Base-by-base conservation (phyloP, 2,797 vertebrate species). In the Gadopsis marmoratus region DNA sequence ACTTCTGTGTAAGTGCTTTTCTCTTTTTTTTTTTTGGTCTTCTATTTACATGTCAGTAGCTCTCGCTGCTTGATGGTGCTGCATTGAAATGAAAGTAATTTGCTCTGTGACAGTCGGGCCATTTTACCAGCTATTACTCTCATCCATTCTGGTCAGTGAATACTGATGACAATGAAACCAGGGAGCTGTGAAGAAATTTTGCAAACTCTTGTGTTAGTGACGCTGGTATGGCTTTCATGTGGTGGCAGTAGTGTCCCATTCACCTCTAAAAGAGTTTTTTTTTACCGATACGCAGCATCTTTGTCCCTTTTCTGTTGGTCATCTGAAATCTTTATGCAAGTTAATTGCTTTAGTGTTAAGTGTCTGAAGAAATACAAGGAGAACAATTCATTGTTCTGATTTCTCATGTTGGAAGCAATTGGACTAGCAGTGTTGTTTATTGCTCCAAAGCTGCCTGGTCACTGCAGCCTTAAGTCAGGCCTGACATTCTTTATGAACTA, bases 111-210 rank as follows among this genome's bases (percentile, higher is more conserved):
- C 89, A 91, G 89, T 89, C 78, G 31, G 83, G 83, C 89, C 88
- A 91, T 93, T 93, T 93, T 93, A 86, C 84, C 86, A 93, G 92
- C 91, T 88, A 93, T 93, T 92, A 93, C 87, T 87, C 89, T 90
- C 91, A 89, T 89, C 82, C 80, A 86, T 89, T 93, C 90, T 92
- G 92, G 92, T 93, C 92, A 91, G 88, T 92, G 90, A 92, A 90
- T 90, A 87, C 86, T 85, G 87, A 93, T 91, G 90, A 88, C 89
- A 88, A 89, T 88, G 86, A 88, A 91, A 89, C 75, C 88, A 85
- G 43, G 79, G 89, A 91, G 90, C 91, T 90, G 91, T 92, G 86
- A 91, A 91, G 86, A 87, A 21, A 88, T 92, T 86, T 84, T 71
- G 83, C 81, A 71, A 84, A 82, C 79, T 79, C 79, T 68, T 29